Conservation (phyloP, 2,888 invertebrate species). For the Eulithis testata region DNA sequence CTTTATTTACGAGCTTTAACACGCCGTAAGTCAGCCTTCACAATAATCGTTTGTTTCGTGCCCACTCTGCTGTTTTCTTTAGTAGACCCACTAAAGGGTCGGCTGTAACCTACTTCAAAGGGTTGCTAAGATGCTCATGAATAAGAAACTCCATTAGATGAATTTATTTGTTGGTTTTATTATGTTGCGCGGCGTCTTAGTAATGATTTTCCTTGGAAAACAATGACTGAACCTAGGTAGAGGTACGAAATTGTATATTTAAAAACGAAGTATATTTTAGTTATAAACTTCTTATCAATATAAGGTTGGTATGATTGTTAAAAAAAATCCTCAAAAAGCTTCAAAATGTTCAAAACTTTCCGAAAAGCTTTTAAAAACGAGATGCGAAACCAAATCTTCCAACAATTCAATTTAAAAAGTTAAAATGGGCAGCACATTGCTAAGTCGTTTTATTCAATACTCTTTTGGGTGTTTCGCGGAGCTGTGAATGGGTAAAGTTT, state of each 20-base stretch:
- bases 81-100: conserved; percentile 19
- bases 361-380: conserved; percentile 26
- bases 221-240: too few relatives aligned
- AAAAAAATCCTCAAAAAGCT: conserved; percentile 4
- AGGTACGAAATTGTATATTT: neutral
- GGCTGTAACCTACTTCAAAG: conserved; percentile 34
- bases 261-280: neutral
- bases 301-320: neutral
- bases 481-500: conserved; percentile 36
- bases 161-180: conserved; percentile 11
- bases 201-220: neutral
- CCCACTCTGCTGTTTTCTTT: conserved; percentile 49
- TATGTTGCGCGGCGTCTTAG: neutral
- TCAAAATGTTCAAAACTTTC: conserved; percentile 18
- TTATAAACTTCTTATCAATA: too few relatives aligned
- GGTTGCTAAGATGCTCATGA: conserved; percentile 29
- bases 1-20: conserved; percentile 46
- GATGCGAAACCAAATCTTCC: conserved; percentile 28
- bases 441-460: conserved; percentile 43
- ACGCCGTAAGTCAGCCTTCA: conserved; percentile 60
- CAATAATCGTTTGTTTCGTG: conserved; percentile 63
- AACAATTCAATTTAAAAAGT: conserved; percentile 38
- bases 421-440: conserved; percentile 37
- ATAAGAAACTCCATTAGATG: conserved; percentile 9
- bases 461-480: conserved; percentile 38